Evolutionary conservation across 2,797 vertebrate species (phyloP), one percentile per base, ranked within the genome.

Genomic region (Balearica regulorum): DNA sequence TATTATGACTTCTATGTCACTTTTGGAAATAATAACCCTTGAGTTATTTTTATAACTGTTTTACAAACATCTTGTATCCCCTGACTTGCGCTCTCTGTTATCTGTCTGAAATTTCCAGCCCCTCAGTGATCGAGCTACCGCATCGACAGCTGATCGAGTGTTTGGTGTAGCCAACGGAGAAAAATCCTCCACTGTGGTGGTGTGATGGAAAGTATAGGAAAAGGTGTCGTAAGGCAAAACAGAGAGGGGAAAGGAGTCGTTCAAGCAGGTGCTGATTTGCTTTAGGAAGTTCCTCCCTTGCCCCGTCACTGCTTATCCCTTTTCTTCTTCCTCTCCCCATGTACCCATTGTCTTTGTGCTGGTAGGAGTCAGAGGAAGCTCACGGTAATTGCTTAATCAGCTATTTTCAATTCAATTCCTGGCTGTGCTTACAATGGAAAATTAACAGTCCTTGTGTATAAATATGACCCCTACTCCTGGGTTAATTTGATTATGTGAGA

Each of bases 401-500:
- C 88, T 96, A 37, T 75, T 96, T 97, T 90, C 90, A 76, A 96
- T 96, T 96, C 95, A 86, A 69, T 92, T 91, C 88, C 83, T 94
- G 73, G 54, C 88, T 87, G 85, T 54, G 66, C 88, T 96, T 95
- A 88, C 83, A 66, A 25, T 44, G 77, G 90, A 86, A 91, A 94
- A 96, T 94, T 90, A 97, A 79, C 92, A 94, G 93, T 90, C 94
- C 90, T 96, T 90, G 86, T 39, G 7, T 92, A 76, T 83, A 93
- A 96, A 97, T 94, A 85, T 96, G 94, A 96, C 94, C 95, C 72
- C 62, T 94, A 21, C 66, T 95, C 93, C 87, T 90, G 83, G 66
- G 94, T 97, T 96, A 96, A 96, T 97, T 96, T 95, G 91, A 95
- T 94, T 95, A 93, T 76, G 70, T 8, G 57, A 87, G 86, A 94